A percentile compares a stretch with the other conserved stretches of the same genome.
Evolutionary conservation across 2,888 invertebrate genomes (phyloP).

Genomic region (Dicyrtomina minuta): DNA sequence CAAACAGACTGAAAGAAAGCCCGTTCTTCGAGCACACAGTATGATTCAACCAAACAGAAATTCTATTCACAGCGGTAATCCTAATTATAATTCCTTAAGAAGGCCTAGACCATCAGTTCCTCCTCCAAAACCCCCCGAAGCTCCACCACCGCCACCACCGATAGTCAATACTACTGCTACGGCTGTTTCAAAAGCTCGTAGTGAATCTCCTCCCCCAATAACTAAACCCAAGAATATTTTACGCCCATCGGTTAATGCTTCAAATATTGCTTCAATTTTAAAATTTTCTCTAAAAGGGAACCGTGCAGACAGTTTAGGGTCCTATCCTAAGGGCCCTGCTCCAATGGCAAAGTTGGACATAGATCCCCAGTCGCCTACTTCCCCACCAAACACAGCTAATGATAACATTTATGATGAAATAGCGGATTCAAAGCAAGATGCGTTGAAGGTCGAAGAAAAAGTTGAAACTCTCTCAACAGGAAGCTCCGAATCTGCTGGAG

Average conservation of each 20-base stretch:
- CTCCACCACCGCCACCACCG: slow-evolving; percentile 26
- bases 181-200: slow-evolving; percentile 23
- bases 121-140: slow-evolving; percentile 49
- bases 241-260: slow-evolving; percentile 11
- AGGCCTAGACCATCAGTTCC: slow-evolving; percentile 44
- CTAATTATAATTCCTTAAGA: slow-evolving; percentile 50
- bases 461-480: slow-evolving; percentile 56
- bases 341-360: slow-evolving; percentile 48
- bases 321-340: slow-evolving; percentile 25
- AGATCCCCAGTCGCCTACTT: slow-evolving; percentile 26
- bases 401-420: slow-evolving; percentile 53
- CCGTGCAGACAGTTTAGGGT: not conserved
- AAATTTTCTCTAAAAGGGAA: slow-evolving; percentile 41
- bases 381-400: slow-evolving; percentile 12
- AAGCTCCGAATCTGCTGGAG: slow-evolving; percentile 68
- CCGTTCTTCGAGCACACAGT: slow-evolving; percentile 49
- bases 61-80: slow-evolving; percentile 37
- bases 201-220: slow-evolving; percentile 32
- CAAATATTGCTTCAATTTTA: slow-evolving; percentile 31
- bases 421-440: slow-evolving; percentile 39
- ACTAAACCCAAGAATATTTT: slow-evolving; percentile 20
- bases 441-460: slow-evolving; percentile 36
- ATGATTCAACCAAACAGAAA: slow-evolving; percentile 51
- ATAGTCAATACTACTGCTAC: not conserved
- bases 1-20: slow-evolving; percentile 34